A percentile compares a stretch with the other conserved stretches of the same genome.
Evolutionary conservation across 2,888 invertebrate species (phyloP).

Genomic region (Thymelicus lineola): DNA sequence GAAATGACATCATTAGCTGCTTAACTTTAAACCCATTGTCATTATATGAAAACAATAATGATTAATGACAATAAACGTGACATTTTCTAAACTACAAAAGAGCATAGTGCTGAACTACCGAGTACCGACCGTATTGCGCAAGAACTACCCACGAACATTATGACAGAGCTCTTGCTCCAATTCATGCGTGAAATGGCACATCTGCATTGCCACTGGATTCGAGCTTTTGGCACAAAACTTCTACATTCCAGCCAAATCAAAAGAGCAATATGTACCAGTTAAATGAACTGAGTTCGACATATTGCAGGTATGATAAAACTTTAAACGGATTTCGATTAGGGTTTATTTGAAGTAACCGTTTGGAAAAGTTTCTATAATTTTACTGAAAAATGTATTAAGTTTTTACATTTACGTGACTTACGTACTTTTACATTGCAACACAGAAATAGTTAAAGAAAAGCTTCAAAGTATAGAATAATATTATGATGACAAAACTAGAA

Average conservation of each 20-base stretch:
- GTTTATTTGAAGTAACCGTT: neutral
- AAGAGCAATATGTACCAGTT: conserved; percentile 11
- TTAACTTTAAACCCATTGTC: neutral
- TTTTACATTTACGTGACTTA: too few species aligned
- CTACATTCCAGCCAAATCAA: conserved; percentile 54
- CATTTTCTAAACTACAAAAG: conserved; percentile 10
- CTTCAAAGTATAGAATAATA: neutral
- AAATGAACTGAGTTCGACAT: conserved; percentile 12
- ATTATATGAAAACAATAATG: neutral
- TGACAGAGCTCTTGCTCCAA: conserved; percentile 52
- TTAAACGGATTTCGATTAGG: neutral
- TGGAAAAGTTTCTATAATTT: too few species aligned
- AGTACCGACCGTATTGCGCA: conserved; percentile 26
- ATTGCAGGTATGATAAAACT: conserved; percentile 19
- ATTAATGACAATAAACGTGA: neutral
- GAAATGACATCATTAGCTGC: too few species aligned
- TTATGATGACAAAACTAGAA: neutral
- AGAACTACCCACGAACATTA: conserved; percentile 30
- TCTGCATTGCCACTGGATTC: conserved; percentile 75
- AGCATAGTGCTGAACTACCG: neutral
- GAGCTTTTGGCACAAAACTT: conserved; percentile 67
- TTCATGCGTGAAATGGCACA: conserved; percentile 72
- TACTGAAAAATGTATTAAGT: too few species aligned
- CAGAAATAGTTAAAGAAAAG: too few species aligned
- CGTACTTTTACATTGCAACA: too few species aligned